Evolutionary conservation across 2,113 vertebrate genomes (phyloP).

Genomic region (human (Homo sapiens)): GRCh38 chr15:73074001-73074500

Average conservation of each 20-base stretch:
- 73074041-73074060: constrained; percentile 50
- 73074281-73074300: constrained; percentile 30
- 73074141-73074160: constrained; percentile 43
- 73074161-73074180: constrained; percentile 50
- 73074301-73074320: neutral
- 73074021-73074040: constrained; percentile 18
- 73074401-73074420: neutral
- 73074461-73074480: neutral
- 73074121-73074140: constrained; percentile 53
- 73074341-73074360: constrained; percentile 1
- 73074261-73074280: constrained; percentile 24
- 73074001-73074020: constrained; percentile 37
- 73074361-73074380: neutral
- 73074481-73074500: neutral
- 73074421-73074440: neutral
- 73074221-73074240: constrained; percentile 34
- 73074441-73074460: constrained; percentile 24
- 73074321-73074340: constrained; percentile 47
- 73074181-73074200: constrained; percentile 21
- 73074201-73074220: constrained; percentile 51
- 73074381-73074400: neutral
- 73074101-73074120: constrained; percentile 69
- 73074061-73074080: constrained; percentile 55
- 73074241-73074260: constrained; percentile 36
- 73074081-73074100: constrained; percentile 61